A percentile compares a stretch with the other conserved stretches of the same genome.
phyloP scores from a whole-genome alignment of 2,113 vertebrate genomes.

The Smithornis capensis region DNA sequence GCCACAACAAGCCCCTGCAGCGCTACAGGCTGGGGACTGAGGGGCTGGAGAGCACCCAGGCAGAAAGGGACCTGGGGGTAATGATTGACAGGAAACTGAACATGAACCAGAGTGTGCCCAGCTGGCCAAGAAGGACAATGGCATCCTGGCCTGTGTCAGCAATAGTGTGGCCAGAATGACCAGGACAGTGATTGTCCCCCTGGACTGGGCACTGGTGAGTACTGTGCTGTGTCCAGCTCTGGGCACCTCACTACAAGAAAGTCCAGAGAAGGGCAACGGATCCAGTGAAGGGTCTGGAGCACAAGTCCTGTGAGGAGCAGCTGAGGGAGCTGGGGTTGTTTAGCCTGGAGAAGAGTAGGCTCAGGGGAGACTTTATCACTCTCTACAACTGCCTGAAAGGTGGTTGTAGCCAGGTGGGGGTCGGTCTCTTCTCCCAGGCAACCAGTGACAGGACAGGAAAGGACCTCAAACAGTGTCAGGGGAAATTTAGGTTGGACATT shows the following conservation, averaged over 20 bases:
- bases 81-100: fast-evolving
- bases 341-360: not conserved
- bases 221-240: not conserved
- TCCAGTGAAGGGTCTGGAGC: not conserved
- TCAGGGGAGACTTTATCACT: not conserved
- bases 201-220: too few relatives aligned
- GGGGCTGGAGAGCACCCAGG: not conserved
- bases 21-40: not conserved
- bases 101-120: not conserved
- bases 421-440: not conserved
- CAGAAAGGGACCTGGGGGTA: fast-evolving
- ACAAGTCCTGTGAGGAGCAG: not conserved
- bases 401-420: not conserved
- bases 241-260: not conserved
- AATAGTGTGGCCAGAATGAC: fast-evolving
- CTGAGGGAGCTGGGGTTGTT: not conserved
- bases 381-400: not conserved
- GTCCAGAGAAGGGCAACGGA: fast-evolving
- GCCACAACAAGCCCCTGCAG: not conserved
- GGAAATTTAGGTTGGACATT: not conserved
- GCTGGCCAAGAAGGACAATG: fast-evolving
- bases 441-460: not conserved
- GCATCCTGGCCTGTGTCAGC: not conserved
- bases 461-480: not conserved
- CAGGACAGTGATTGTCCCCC: not conserved